A percentile compares a stretch with the other conserved stretches of the same genome.
These are phyloP conservation scores for Siphamia tubifer DNA, from an alignment of 2,113 vertebrate genomes.

Conservation along the genomic window DNA sequence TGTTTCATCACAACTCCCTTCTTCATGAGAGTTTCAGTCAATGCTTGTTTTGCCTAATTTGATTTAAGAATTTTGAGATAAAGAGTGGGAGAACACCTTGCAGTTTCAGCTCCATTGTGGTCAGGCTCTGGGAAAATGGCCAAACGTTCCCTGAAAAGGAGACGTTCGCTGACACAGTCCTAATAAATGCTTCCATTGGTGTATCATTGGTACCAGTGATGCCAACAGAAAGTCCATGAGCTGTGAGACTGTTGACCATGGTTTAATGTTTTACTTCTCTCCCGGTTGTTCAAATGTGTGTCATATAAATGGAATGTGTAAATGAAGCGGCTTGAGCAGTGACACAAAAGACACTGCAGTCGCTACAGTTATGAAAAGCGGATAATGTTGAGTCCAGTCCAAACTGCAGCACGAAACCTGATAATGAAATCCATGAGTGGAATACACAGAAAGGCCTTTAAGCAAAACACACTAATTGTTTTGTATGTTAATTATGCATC, in stretches of 20 bases:
- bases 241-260: neutral
- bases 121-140: constrained; percentile 8
- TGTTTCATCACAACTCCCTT: constrained; percentile 1
- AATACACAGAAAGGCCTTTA: constrained; percentile 19
- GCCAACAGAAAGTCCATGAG: constrained; percentile 21
- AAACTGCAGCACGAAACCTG: neutral
- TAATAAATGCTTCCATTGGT: constrained; percentile 11
- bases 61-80: neutral
- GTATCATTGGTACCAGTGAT: constrained; percentile 14
- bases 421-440: neutral
- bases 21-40: constrained; percentile 1
- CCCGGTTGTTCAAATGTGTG: constrained; percentile 17
- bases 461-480: constrained; percentile 17
- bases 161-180: neutral
- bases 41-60: constrained; percentile 9
- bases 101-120: constrained; percentile 24
- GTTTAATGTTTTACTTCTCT: constrained; percentile 64
- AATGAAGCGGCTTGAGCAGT: constrained; percentile 29
- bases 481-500: too few relatives aligned
- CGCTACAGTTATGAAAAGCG: neutral
- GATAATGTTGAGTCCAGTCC: constrained; percentile 11
- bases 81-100: constrained; percentile 25
- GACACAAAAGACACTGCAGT: constrained; percentile 12
- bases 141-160: constrained; percentile 3
- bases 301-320: constrained; percentile 51